Conservation (phyloP, 2,797 vertebrate genomes). For the Zalophus californianus region DNA sequence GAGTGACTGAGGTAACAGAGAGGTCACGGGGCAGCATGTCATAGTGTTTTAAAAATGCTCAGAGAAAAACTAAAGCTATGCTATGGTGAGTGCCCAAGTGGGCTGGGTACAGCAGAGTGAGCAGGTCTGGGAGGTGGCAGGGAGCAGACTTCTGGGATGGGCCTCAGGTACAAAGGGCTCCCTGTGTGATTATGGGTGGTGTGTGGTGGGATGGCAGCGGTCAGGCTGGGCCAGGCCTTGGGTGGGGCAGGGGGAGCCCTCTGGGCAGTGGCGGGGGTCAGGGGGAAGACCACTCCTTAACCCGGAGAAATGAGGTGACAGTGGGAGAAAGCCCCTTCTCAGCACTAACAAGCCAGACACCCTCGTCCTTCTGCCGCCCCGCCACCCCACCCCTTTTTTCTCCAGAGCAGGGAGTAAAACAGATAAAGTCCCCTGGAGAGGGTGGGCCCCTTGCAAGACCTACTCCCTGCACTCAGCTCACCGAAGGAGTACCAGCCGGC, state of each 20-base stretch:
- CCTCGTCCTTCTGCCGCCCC: not conserved
- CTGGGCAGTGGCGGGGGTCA: not conserved
- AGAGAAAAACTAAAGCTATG: not conserved
- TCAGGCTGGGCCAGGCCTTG: not conserved
- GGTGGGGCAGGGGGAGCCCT: not conserved
- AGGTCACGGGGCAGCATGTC: not conserved
- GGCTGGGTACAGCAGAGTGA: not conserved
- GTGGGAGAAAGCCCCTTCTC: not conserved
- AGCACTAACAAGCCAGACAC: not conserved
- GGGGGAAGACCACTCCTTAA: not conserved
- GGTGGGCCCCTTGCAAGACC: not conserved
- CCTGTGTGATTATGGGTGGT: not conserved
- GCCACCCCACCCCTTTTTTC: not conserved
- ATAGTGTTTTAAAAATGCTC: not conserved
- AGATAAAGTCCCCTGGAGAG: not conserved
- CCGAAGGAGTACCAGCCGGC: not conserved
- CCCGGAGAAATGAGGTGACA: not conserved
- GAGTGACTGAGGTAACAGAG: constrained; percentile 22
- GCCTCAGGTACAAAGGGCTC: not conserved
- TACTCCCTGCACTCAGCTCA: not conserved
- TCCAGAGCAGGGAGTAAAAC: not conserved
- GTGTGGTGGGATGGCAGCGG: not conserved
- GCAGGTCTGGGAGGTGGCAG: not conserved
- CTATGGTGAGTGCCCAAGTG: not conserved
- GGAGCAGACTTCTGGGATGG: not conserved